Base-by-base conservation (phyloP, 2,888 invertebrate genomes). In the Diachrysia chrysitis region DNA sequence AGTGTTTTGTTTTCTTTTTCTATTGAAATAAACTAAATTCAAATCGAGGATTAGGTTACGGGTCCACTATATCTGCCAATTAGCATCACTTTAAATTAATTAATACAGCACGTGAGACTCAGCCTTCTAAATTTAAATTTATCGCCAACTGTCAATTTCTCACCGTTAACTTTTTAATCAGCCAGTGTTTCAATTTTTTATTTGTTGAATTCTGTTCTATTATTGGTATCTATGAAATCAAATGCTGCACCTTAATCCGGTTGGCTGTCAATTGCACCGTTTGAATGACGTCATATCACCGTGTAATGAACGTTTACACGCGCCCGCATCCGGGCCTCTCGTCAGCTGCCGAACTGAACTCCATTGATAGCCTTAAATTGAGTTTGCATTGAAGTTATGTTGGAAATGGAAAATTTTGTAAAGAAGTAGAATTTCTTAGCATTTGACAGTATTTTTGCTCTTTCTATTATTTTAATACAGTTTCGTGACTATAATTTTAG, bases 241-340 rank as follows among this genome's bases (percentile, higher is more conserved):
- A 62, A 35, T 25, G 58, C 55, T 56, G 58, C 16, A 59, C 16
- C 32, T 58, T 51, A 71, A 69, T 71, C 55, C 63, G 37, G 58
- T 48, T 35, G 23, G 57, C 25, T 48, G 65, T 77, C 70, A 70
- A 76, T 76, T 73, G 73, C 60, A 71, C 57, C 57, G 70, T 66
- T 71, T 64, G 73, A 75, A 61, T 77, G 78, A 70, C 75, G 61
- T 63, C 73, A 76, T 79, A 71, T 71, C 75, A 66, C 54, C 63
- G 64, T 66, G 65, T 81, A 82, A 81, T 83, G 80, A 83, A 76
- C 74, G 75, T 79, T 83, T 82, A 74, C 71, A 79, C 67, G 68
- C 77, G 69, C 85, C 82, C 80, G 82, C 76, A 85, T 82, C 63
- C 61, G 59, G 65, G 61, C 48, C 58, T 72, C 58, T 73, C 71